phyloP scores from a whole-genome alignment of 2,113 vertebrate species.

The Centropristis striata region DNA sequence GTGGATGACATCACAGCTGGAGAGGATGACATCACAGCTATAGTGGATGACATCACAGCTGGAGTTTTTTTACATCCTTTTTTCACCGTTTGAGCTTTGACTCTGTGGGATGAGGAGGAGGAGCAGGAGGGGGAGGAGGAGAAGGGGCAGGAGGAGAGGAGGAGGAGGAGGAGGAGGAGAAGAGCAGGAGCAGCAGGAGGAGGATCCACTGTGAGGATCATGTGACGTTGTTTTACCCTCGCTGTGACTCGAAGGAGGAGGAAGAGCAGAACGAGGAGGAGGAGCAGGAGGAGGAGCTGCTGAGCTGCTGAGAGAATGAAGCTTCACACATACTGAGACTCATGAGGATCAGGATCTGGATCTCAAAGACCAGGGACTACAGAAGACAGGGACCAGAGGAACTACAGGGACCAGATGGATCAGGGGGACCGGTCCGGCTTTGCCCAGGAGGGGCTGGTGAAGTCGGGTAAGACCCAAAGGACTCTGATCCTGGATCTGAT shows the following conservation, averaged over 20 bases:
- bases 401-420: slow-evolving; percentile 29
- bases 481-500: not conserved
- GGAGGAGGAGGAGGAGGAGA: not conserved
- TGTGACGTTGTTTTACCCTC: slow-evolving; percentile 43
- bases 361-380: not conserved
- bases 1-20: too few relatives aligned
- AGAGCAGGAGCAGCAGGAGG: too few relatives aligned
- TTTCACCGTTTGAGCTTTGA: too few relatives aligned
- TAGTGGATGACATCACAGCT: too few relatives aligned
- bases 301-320: slow-evolving; percentile 19
- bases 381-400: slow-evolving; percentile 24
- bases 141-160: too few relatives aligned
- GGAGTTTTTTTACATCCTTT: too few relatives aligned
- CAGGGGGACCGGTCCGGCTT: not conserved
- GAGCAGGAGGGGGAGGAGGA: not conserved
- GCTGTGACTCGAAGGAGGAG: slow-evolving; percentile 12
- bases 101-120: too few relatives aligned
- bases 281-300: too few relatives aligned
- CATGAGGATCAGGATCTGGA: not conserved
- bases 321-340: slow-evolving; percentile 2
- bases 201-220: too few relatives aligned
- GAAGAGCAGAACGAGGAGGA: too few relatives aligned
- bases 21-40: too few relatives aligned
- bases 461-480: slow-evolving; percentile 58
- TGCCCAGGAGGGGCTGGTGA: slow-evolving; percentile 33